phyloP scores from a whole-genome alignment of 2,888 invertebrate species.

The Koerneria pararmatus region DNA sequence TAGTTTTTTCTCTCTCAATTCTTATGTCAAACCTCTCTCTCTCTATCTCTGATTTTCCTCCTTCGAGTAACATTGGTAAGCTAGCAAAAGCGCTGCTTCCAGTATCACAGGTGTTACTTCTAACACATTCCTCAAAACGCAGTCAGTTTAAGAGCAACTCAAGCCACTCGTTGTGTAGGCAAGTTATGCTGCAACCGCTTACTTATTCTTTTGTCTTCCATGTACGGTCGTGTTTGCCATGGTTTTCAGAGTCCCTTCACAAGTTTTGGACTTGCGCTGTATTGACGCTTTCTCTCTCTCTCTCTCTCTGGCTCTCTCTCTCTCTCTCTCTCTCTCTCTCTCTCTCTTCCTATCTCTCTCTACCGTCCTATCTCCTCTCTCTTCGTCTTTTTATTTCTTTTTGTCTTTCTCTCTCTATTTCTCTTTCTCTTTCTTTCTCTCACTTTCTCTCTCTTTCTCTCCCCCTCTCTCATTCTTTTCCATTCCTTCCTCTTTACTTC shows the following conservation, averaged over 20 bases:
- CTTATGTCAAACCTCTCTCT: too few species aligned
- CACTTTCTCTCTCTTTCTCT: neutral
- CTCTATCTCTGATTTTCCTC: too few species aligned
- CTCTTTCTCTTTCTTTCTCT: neutral
- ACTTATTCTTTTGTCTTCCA: neutral
- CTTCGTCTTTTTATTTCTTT: neutral
- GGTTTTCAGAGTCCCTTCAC: constrained; percentile 2
- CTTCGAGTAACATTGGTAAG: too few species aligned
- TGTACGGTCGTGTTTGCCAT: neutral
- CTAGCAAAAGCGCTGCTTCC: too few species aligned
- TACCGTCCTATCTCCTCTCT: constrained; percentile 5
- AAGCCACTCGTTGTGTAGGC: neutral
- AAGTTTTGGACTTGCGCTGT: neutral
- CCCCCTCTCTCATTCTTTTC: neutral
- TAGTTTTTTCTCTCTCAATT: too few species aligned
- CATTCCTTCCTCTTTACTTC: neutral
- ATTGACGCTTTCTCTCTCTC: neutral
- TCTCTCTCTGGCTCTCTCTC: neutral
- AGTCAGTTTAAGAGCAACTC: too few species aligned
- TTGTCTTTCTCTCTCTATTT: neutral
- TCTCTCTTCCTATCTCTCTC: neutral
- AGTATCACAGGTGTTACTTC: too few species aligned
- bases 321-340: neutral
- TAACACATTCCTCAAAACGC: too few species aligned
- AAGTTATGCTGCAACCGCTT: neutral